phyloP scores from a whole-genome alignment of 2,888 invertebrate genomes.

The Cosmia pyralina region DNA sequence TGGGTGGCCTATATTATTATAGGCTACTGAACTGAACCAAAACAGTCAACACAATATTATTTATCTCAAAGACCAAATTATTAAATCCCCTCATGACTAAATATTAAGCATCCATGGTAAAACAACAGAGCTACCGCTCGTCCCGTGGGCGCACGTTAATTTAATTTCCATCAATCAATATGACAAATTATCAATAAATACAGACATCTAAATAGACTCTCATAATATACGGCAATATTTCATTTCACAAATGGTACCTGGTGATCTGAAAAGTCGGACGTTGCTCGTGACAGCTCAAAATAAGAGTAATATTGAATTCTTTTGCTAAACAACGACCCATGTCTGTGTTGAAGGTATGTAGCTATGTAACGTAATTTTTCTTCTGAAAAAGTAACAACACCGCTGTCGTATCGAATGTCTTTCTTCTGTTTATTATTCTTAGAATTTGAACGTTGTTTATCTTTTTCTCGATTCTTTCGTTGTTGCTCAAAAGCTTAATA shows the following conservation, averaged over 20 bases:
- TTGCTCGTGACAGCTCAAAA: constrained; percentile 65
- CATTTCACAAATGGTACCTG: constrained; percentile 49
- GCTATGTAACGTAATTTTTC: constrained; percentile 55
- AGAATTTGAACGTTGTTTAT: constrained; percentile 21
- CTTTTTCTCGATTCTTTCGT: constrained; percentile 27
- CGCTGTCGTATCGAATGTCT: constrained; percentile 27
- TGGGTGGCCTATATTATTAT: too few species aligned
- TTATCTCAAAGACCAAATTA: constrained; percentile 17
- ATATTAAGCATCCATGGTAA: constrained; percentile 24
- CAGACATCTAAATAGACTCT: constrained; percentile 39
- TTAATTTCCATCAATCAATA: constrained; percentile 61
- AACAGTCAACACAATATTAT: neutral
- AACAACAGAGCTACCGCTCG: constrained; percentile 28
- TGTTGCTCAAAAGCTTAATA: neutral
- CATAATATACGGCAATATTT: constrained; percentile 40
- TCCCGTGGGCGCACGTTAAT: constrained; percentile 49
- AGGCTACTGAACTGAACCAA: neutral
- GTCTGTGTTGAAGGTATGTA: constrained; percentile 55
- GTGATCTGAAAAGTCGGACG: constrained; percentile 62
- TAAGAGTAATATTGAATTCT: constrained; percentile 57
- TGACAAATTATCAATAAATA: constrained; percentile 56
- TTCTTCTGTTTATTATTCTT: constrained; percentile 34
- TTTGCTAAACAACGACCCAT: constrained; percentile 56
- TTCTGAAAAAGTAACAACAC: constrained; percentile 43
- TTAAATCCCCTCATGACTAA: constrained; percentile 12